Base-by-base conservation (phyloP, 2,888 invertebrate species). In the Iselma pallidipennis region DNA sequence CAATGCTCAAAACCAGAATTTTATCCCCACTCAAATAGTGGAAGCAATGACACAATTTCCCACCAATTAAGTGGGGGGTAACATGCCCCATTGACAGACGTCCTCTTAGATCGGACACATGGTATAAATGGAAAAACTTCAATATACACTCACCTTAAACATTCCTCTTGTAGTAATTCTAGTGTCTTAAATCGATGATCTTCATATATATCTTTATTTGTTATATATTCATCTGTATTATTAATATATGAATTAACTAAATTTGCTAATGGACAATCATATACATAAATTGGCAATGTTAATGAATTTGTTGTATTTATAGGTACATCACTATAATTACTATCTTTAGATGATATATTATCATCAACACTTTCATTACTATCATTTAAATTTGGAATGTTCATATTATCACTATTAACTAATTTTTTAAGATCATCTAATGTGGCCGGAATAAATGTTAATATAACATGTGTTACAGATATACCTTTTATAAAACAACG, bases 401-500 rank as follows among this genome's bases (percentile, higher is more conserved):
- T 74, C 25, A 71, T 71, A 48, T 65, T 65, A 59, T 75, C 71
- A 23, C 51, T 48, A 42, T 64, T 59, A 31, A 76, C 66, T 53
- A 80, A 71, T 48, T 68, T 57, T 68, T 75, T 78, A 9, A 84
- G 78, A 71, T 84, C 84, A 63, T 83, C 81, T 71, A 87, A 85
- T 23, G 86, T 84, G 2, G 88, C 85, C 2, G 91, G 90, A 25
- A 90, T 74, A 66, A 91, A 85, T 10, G 89, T 89, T 45, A 91
- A 77, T 29, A 90, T 83, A 25, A 90, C 83, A 70, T 88, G 88
- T 0, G 86, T 86, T 6, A 83, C 78, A 28, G 85, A 86, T 29
- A 88, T 82, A 12, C 86, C 86, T 79, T 88, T 89, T 26, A 89
- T 83, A 73, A 87, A 90, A 76, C 90, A 91, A 57, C 86, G 82